A percentile compares a stretch with the other conserved stretches of the same genome.
phyloP scores from a whole-genome alignment of 2,888 invertebrate genomes.

The Diploptera punctata region DNA sequence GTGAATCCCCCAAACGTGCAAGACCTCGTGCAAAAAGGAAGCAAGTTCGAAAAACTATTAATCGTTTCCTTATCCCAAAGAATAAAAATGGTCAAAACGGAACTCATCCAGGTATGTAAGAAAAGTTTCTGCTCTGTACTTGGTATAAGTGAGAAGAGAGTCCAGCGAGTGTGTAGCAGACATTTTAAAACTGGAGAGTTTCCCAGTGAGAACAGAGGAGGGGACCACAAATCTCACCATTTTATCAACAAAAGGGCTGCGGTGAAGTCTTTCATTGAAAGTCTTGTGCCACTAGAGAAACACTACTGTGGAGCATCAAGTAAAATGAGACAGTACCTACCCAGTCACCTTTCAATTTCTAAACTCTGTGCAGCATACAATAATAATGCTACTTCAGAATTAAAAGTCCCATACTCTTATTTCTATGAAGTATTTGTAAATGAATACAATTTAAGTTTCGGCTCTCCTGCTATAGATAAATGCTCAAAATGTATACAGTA shows the following conservation, averaged over 20 bases:
- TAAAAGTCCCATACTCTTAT: not conserved
- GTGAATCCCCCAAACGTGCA: not conserved
- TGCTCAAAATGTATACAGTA: slow-evolving; percentile 1
- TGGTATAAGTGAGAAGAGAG: slow-evolving; percentile 1
- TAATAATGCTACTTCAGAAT: not conserved
- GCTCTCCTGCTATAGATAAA: not conserved
- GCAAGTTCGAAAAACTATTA: not conserved
- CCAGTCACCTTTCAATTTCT: not conserved
- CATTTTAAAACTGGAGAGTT: slow-evolving; percentile 6
- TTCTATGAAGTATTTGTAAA: not conserved
- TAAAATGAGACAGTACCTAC: not conserved
- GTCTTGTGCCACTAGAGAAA: slow-evolving; percentile 2
- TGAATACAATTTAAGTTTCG: slow-evolving; percentile 1
- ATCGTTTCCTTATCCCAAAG: not conserved
- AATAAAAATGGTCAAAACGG: not conserved
- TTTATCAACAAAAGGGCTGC: not conserved
- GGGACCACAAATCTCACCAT: slow-evolving; percentile 1
- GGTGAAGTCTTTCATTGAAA: slow-evolving; percentile 2
- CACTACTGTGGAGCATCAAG: not conserved
- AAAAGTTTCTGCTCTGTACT: not conserved
- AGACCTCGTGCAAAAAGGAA: not conserved
- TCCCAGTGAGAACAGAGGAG: not conserved
- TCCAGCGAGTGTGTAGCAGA: not conserved
- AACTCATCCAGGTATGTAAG: not conserved
- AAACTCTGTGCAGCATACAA: not conserved